Evolutionary conservation across 2,888 invertebrate genomes (phyloP).

Genomic region (Pelosia muscerda): DNA sequence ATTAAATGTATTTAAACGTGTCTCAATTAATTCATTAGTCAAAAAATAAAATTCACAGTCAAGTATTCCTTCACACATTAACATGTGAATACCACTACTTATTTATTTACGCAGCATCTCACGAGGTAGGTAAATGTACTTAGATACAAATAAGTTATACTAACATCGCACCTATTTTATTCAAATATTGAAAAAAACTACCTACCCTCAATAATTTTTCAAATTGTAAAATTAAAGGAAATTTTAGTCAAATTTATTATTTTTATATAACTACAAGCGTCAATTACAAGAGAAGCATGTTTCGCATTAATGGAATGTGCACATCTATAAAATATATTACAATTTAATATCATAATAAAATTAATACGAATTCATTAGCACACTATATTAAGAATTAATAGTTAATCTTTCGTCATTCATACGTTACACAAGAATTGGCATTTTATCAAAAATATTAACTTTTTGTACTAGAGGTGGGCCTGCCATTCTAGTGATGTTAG

Average conservation of each 20-base stretch:
- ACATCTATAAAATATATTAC: constrained; percentile 82
- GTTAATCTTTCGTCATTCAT: constrained; percentile 74
- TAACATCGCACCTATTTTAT: background rate
- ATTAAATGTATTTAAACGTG: constrained; percentile 34
- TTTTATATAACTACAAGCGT: constrained; percentile 44
- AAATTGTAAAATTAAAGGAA: constrained; percentile 6
- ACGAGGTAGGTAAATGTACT: constrained; percentile 26
- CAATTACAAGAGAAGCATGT: constrained; percentile 74
- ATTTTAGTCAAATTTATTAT: constrained; percentile 34
- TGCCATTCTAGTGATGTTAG: constrained; percentile 55
- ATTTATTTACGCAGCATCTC: constrained; percentile 7
- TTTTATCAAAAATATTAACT: constrained; percentile 55
- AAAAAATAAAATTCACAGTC: constrained; percentile 24
- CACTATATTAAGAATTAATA: constrained; percentile 84
- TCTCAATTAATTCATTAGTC: constrained; percentile 32
- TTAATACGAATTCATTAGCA: constrained; percentile 86
- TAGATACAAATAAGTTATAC: background rate
- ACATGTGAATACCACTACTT: constrained; percentile 22
- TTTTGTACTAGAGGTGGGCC: constrained; percentile 55
- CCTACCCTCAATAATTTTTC: background rate
- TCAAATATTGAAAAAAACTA: background rate
- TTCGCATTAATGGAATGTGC: constrained; percentile 83
- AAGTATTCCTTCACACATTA: constrained; percentile 23
- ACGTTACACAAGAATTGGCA: constrained; percentile 69
- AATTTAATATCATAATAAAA: constrained; percentile 79